Evolutionary conservation across 2,888 invertebrate genomes (phyloP), one percentile per base, ranked within the genome.

Genomic region (Aspidiotus destructor): DNA sequence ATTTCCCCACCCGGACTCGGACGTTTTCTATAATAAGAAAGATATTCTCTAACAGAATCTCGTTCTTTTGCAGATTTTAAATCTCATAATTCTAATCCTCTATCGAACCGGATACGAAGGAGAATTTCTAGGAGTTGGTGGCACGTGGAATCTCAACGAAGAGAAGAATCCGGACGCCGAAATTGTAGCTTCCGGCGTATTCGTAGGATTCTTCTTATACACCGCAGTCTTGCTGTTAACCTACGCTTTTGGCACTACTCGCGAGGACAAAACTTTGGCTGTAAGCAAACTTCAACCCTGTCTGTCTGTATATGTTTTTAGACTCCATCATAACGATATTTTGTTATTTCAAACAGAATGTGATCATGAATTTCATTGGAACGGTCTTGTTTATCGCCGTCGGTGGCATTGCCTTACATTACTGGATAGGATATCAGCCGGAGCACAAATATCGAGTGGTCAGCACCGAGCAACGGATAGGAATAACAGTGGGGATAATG

Each of bases 111-210:
- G 92, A 11, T 87, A 86, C 79, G 85, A 85, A 73, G 92, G 92
- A 3, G 85, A 86, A 76, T 92, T 92, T 77, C 81, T 92, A 71
- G 92, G 92, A 48, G 88, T 92, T 65, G 91, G 92, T 60, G 92
- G 91, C 69, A 90, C 90, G 16, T 92, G 92, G 91, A 92, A 92
- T 79, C 81, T 92, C 63, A 89, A 91, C 74, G 91, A 92, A 77
- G 89, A 89, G 76, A 91, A 91, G 79, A 89, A 86, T 76, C 85
- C 90, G 0, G 92, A 92, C 74, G 87, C 88, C 16, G 92, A 92
- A 80, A 91, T 92, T 72, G 86, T 92, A 1, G 91, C 91, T 0
- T 89, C 90, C 0, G 92, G 92, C 9, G 87, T 92, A 5, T 86
- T 91, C 73, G 88, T 92, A 8, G 92, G 92, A 15, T 92, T 86